A percentile compares a stretch with the other conserved stretches of the same genome.
Conservation (phyloP, 2,797 vertebrate genomes). For the Florisuga fusca region DNA sequence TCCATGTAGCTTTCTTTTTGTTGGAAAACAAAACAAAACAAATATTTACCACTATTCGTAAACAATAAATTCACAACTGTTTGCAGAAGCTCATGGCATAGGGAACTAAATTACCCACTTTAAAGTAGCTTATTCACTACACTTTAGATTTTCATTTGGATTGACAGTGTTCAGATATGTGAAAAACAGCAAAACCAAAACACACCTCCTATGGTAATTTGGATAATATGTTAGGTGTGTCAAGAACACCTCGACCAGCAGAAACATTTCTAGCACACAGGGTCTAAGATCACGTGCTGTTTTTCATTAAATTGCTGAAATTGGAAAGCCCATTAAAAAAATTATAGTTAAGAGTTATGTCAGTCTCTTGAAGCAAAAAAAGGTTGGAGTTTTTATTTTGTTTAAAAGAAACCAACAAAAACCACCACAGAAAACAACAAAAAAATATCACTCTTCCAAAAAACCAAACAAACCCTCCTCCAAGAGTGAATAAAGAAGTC, state of each 20-base stretch:
- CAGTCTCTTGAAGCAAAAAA: background rate
- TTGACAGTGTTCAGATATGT: background rate
- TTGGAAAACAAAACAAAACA: background rate
- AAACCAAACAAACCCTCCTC: background rate
- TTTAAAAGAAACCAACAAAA: background rate
- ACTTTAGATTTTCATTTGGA: background rate
- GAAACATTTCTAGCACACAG: background rate
- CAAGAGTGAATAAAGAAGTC: background rate
- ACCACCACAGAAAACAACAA: background rate
- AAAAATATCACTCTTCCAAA: no score
- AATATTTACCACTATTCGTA: background rate
- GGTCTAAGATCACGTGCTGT: background rate
- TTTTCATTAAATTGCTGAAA: conserved; percentile 15
- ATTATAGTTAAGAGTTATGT: background rate
- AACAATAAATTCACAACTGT: background rate
- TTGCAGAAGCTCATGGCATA: background rate
- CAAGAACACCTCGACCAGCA: conserved; percentile 20
- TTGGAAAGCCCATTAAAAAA: background rate
- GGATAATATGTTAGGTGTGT: background rate
- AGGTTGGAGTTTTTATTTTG: background rate
- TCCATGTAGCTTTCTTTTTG: background rate
- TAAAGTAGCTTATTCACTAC: background rate
- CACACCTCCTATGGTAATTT: background rate
- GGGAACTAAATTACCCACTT: background rate
- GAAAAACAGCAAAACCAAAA: conserved; percentile 30